Evolutionary conservation across 2,797 vertebrate species (phyloP), one percentile per base, ranked within the genome.

Genomic region (Crocidura indochinensis): DNA sequence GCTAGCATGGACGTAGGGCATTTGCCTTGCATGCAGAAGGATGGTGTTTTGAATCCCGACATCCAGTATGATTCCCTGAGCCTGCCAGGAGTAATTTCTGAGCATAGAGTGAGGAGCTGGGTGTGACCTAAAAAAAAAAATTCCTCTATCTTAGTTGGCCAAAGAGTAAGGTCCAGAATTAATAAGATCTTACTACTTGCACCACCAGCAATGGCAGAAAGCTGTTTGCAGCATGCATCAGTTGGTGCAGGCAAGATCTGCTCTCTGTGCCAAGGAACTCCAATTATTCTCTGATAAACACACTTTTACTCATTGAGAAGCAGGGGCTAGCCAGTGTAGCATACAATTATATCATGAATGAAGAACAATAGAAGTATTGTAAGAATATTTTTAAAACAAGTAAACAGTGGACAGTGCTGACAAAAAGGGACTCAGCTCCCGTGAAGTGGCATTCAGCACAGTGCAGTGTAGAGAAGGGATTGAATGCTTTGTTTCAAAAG

Each of bases 301-400:
- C 97, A 93, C 94, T 97, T 96, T 95, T 97, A 94, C 97, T 96
- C 96, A 96, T 94, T 3, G 91, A 97, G 91, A 91, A 96, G 79
- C 94, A 92, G 93, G 97, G 93, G 93, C 96, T 97, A 96, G 93
- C 95, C 95, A 97, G n/a, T 91, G 77, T 89, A 94, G 93, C 97
- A 91, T 86, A 79, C 80, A 96, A 93, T 95, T 96, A 96, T 76
- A 89, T 92, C 95, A 92, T 93, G 87, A 86, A 94, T 20, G 46
- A 84, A 90, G 46, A 94, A 98, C 97, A 98, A 94, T 93, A 96
- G 95, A 91, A 91, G 92, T 91, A 96, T 94, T 97, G 95, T 97
- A 94, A 92, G 96, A 91, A 79, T 87, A 85, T 77, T 90, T 94
- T 92, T 91, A 31, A 96, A 95, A 94, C 73, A 84, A 96, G 82